phyloP scores from a whole-genome alignment of 2,797 vertebrate species.

The Kryptolebias ocellatus region DNA sequence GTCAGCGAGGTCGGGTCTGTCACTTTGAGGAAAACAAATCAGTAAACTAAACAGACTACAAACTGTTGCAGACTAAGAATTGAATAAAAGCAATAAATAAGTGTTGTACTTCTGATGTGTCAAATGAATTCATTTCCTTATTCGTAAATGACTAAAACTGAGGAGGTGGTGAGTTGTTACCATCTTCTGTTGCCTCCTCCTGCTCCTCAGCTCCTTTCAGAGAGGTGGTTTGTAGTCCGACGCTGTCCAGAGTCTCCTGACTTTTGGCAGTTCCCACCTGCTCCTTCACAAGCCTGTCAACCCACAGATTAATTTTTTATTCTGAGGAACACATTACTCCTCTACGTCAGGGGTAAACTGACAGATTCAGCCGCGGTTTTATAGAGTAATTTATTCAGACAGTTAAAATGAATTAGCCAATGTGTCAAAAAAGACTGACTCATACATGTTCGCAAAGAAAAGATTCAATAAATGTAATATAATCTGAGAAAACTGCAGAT shows the following conservation, averaged over 20 bases:
- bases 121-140: not conserved
- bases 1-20: no score
- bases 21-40: no score
- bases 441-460: not conserved
- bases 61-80: not conserved
- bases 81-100: no score
- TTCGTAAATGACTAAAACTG: not conserved
- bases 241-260: conserved; percentile 64
- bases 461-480: not conserved
- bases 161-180: conserved; percentile 38
- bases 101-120: no score
- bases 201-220: conserved; percentile 57
- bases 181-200: conserved; percentile 49
- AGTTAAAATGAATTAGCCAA: no score
- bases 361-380: not conserved
- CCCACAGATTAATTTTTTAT: not conserved
- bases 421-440: not conserved
- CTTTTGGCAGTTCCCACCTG: conserved; percentile 56
- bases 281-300: conserved; percentile 70
- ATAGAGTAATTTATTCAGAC: not conserved
- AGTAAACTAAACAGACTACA: conserved; percentile 1
- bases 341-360: not conserved
- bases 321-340: not conserved
- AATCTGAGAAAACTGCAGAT: no score
- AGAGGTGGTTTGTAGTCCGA: conserved; percentile 54